Percentiles rank a stretch among this genome's conserved stretches.
Conservation (phyloP, 2,113 vertebrate genomes). For the Vombatus ursinus region DNA sequence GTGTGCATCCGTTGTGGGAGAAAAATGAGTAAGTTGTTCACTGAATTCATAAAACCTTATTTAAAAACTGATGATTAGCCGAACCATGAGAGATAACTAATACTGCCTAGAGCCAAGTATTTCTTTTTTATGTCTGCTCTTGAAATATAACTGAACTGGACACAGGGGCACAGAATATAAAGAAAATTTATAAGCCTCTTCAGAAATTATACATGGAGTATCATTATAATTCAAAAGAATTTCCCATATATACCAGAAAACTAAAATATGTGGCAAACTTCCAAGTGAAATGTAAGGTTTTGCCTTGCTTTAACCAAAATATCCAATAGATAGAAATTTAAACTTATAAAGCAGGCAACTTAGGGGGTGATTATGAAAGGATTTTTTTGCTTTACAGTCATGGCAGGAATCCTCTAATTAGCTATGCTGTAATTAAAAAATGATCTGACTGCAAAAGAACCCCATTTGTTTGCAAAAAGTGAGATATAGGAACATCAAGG, state of each 20-base stretch:
- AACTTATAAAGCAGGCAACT: background rate
- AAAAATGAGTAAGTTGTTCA: conserved; percentile 11
- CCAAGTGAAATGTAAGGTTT: background rate
- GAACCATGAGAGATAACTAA: conserved; percentile 33
- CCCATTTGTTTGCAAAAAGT: background rate
- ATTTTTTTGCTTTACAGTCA: background rate
- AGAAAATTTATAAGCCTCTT: conserved; percentile 22
- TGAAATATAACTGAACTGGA: conserved; percentile 1
- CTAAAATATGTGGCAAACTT: background rate
- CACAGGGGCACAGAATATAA: conserved; percentile 1
- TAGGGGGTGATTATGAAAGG: background rate
- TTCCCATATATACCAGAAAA: background rate
- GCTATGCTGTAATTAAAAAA: background rate
- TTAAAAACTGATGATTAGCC: conserved; percentile 65
- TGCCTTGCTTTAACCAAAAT: background rate
- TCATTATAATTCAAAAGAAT: background rate
- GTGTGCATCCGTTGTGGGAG: conserved; percentile 24
- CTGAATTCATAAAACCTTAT: conserved; percentile 63
- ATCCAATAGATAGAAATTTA: background rate
- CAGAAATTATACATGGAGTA: conserved; percentile 38
- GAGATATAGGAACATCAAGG: background rate
- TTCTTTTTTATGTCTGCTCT: conserved; percentile 5
- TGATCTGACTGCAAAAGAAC: background rate
- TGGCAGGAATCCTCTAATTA: background rate
- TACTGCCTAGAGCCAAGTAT: conserved; percentile 57